Percentiles rank a stretch among this genome's conserved stretches.
Evolutionary conservation across 1,140 invertebrate species (phyloP).

Genomic region (Lordiphosa clarofinis): DNA sequence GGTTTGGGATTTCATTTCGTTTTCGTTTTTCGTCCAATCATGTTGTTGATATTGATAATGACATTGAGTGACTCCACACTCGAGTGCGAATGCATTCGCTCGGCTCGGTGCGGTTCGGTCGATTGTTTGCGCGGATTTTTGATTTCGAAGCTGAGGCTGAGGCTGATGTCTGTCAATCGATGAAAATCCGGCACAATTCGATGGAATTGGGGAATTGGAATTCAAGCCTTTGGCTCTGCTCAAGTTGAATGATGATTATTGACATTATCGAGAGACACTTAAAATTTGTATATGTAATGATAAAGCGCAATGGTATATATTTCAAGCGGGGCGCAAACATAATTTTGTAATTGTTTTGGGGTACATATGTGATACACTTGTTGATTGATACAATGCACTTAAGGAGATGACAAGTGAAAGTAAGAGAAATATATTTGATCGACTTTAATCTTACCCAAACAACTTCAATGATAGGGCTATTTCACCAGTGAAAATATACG

Average conservation of each 20-base stretch:
- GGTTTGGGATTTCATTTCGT: constrained; percentile 20
- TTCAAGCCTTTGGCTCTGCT: constrained; percentile 14
- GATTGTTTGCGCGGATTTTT: constrained; percentile 69
- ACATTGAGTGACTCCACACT: constrained; percentile 74
- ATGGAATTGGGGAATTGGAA: constrained; percentile 43
- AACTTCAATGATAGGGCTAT: too few relatives aligned
- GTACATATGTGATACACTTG: constrained; percentile 23
- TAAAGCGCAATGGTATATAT: constrained; percentile 48
- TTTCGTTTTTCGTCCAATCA: constrained; percentile 68
- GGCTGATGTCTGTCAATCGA: constrained; percentile 54
- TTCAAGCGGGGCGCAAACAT: constrained; percentile 13
- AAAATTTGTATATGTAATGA: constrained; percentile 54
- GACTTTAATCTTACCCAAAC: too few relatives aligned
- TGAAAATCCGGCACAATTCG: constrained; percentile 68
- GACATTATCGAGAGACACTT: constrained; percentile 74
- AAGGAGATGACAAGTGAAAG: constrained; percentile 42
- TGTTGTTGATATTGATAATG: constrained; percentile 79
- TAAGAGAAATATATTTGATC: constrained; percentile 3
- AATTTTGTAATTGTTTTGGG: constrained; percentile 9
- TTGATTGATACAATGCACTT: constrained; percentile 67
- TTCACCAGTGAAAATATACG: too few relatives aligned
- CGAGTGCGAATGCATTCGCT: constrained; percentile 71
- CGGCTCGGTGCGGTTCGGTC: constrained; percentile 3
- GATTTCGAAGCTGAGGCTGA: constrained; percentile 31
- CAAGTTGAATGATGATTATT: constrained; percentile 63